phyloP scores from a whole-genome alignment of 2,797 vertebrate species.

The Gymnothorax reevesii region DNA sequence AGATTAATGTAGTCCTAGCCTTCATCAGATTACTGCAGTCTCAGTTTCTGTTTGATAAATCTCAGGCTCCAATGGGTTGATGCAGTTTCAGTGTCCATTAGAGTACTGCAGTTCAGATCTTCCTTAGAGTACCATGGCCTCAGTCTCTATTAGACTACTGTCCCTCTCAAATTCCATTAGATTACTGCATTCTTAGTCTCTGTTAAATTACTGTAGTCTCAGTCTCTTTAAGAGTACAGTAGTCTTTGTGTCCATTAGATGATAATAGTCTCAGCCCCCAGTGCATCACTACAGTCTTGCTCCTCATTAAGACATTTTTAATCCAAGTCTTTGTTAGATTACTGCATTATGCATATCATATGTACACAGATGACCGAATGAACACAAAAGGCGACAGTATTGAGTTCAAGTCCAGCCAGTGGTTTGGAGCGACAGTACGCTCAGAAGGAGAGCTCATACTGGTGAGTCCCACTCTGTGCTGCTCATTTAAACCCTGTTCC shows the following conservation, averaged over 20 bases:
- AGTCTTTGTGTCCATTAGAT: too few relatives aligned
- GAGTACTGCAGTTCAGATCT: too few relatives aligned
- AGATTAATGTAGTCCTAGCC: neutral
- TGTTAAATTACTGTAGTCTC: neutral
- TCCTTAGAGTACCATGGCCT: too few relatives aligned
- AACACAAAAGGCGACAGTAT: neutral
- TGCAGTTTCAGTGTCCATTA: too few relatives aligned
- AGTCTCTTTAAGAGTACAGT: neutral
- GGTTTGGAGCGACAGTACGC: constrained; percentile 35
- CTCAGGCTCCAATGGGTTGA: neutral
- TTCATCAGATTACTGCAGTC: too few relatives aligned
- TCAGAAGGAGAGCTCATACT: constrained; percentile 27
- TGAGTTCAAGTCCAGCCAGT: constrained; percentile 37
- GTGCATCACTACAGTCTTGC: too few relatives aligned
- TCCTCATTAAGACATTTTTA: neutral
- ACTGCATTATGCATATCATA: too few relatives aligned
- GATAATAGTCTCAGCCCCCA: too few relatives aligned
- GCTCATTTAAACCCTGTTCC: neutral
- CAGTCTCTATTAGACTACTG: too few relatives aligned
- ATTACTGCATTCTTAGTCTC: too few relatives aligned
- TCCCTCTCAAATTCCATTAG: too few relatives aligned
- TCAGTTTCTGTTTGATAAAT: neutral
- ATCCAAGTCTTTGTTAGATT: neutral
- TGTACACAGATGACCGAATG: constrained; percentile 19
- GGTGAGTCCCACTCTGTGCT: constrained; percentile 5